A percentile compares a stretch with the other conserved stretches of the same genome.
These are phyloP conservation scores for Pantherophis alleghaniensis DNA, from an alignment of 2,797 vertebrate species.

Conservation along the genomic window DNA sequence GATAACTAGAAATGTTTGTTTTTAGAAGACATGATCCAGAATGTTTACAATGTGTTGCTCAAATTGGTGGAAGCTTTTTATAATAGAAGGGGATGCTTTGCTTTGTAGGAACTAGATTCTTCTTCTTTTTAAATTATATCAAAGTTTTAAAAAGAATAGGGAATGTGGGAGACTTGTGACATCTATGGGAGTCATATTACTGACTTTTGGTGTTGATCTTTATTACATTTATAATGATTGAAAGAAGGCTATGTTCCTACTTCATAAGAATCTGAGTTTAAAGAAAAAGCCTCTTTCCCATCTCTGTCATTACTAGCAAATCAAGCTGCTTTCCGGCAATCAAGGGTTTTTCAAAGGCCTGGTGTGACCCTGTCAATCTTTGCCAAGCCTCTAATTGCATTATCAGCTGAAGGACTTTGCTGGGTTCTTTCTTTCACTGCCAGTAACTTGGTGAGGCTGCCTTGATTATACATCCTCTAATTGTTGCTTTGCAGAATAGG, in stretches of 20 bases:
- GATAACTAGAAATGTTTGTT: neutral
- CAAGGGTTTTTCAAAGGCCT: constrained; percentile 1
- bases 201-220: neutral
- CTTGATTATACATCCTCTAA: neutral
- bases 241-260: neutral
- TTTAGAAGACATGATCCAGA: neutral
- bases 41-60: neutral
- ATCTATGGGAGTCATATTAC: neutral
- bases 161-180: neutral
- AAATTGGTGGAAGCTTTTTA: neutral
- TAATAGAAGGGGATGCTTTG: neutral
- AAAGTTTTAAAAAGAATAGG: neutral
- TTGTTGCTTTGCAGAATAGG: neutral
- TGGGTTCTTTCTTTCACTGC: neutral
- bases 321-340: constrained; percentile 6
- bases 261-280: neutral
- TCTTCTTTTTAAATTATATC: neutral
- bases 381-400: constrained; percentile 16
- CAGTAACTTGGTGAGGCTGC: neutral
- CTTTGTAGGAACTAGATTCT: neutral
- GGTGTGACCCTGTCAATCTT: constrained; percentile 6
- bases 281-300: neutral
- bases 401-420: constrained; percentile 17
- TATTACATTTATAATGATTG: neutral
- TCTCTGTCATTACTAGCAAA: neutral